Percentiles rank a stretch among this genome's conserved stretches.
Evolutionary conservation across 1,140 invertebrate genomes (phyloP).

Genomic region (Myzus persicae): DNA sequence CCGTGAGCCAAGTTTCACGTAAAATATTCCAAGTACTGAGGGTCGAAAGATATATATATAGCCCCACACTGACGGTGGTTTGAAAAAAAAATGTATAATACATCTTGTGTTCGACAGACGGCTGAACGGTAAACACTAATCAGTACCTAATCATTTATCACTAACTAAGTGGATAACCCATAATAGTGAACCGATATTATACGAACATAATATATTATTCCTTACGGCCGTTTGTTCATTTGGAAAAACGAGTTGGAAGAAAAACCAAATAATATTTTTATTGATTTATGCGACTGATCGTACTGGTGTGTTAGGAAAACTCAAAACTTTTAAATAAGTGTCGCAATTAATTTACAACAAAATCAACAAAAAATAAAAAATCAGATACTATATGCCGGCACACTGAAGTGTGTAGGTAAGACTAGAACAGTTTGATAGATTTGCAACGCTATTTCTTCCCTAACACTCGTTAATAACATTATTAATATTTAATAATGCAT

Average conservation of each 20-base stretch:
- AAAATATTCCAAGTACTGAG: neutral
- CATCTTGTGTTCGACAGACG: neutral
- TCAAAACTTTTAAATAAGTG: neutral
- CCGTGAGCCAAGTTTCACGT: neutral
- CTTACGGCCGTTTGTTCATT: neutral
- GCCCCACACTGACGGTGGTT: neutral
- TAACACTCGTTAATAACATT: neutral
- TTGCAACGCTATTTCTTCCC: neutral
- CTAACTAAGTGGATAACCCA: neutral
- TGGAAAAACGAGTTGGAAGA: neutral
- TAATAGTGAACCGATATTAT: neutral
- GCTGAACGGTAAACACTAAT: neutral
- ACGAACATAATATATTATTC: neutral
- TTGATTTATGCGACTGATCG: neutral
- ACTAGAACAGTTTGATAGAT: neutral
- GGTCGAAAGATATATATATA: neutral
- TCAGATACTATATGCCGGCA: neutral
- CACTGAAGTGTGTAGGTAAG: no score
- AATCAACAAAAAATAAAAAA: neutral
- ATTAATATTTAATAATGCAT: neutral
- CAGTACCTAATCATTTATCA: neutral
- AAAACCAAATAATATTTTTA: neutral
- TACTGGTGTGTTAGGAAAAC: neutral
- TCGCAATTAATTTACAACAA: neutral
- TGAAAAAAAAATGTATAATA: neutral